Conservation (phyloP, 2,797 vertebrate genomes). For the Vireo griseus region DNA sequence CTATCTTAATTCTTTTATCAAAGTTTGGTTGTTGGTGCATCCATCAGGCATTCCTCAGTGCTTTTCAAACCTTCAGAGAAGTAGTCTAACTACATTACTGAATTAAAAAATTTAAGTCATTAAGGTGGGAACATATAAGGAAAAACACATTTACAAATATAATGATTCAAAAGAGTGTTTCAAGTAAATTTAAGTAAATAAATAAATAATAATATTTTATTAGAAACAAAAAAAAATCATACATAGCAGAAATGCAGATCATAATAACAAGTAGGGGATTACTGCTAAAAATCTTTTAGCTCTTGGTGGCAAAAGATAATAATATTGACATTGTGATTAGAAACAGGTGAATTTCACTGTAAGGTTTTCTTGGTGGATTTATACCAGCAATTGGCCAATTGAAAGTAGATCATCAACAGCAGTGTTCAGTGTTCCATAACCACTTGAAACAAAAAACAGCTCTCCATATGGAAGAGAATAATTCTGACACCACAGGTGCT, state of each 20-base stretch:
- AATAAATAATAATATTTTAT: neutral
- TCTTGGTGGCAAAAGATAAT: neutral
- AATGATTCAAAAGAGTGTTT: neutral
- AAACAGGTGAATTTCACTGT: neutral
- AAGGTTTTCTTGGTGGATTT: neutral
- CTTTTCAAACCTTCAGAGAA: conserved; percentile 35
- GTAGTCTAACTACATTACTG: conserved; percentile 1
- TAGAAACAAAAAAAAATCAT: neutral
- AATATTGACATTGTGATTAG: neutral
- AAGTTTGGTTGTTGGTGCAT: conserved; percentile 32
- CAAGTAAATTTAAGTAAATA: neutral
- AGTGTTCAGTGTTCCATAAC: neutral
- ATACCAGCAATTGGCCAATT: neutral
- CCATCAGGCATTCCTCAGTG: conserved; percentile 25
- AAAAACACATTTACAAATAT: neutral
- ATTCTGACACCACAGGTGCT: neutral
- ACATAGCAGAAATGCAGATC: neutral
- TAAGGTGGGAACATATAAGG: neutral
- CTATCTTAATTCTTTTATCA: conserved; percentile 60
- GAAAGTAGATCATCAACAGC: neutral
- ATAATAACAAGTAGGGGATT: neutral
- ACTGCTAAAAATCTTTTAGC: conserved; percentile 3
- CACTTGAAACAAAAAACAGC: neutral
- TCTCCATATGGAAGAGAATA: neutral
- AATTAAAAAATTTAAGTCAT: conserved; percentile 12